phyloP scores from a whole-genome alignment of 1,140 invertebrate species.

The Atopsyche davidsoni region DNA sequence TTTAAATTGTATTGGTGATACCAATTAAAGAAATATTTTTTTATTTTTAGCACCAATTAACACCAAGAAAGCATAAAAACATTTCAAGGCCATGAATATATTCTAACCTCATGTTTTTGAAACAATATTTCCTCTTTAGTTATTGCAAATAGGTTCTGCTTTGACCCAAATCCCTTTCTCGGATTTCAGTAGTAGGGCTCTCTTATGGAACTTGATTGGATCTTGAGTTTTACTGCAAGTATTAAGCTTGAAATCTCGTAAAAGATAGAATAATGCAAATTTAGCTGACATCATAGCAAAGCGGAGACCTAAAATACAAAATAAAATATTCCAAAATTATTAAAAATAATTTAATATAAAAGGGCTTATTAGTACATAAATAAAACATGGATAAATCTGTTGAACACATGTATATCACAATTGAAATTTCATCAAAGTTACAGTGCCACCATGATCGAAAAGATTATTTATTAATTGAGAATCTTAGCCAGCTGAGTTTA shows the following conservation, averaged over 20 bases:
- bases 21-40: no score
- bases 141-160: conserved; percentile 6
- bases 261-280: conserved; percentile 22
- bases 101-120: no score
- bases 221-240: conserved; percentile 20
- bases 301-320: conserved; percentile 20
- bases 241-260: conserved; percentile 20
- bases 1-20: no score
- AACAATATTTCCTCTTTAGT: neutral
- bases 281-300: conserved; percentile 29
- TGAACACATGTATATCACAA: neutral
- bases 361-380: neutral
- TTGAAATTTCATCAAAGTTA: neutral
- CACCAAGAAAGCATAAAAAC: no score
- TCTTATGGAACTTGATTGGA: conserved; percentile 20
- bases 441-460: neutral
- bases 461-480: neutral
- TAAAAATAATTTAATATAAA: neutral
- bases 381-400: neutral
- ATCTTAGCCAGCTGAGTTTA: neutral
- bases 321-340: conserved; percentile 1
- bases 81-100: no score
- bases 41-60: no score
- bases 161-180: conserved; percentile 25
- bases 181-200: conserved; percentile 21